phyloP scores from a whole-genome alignment of 2,797 vertebrate genomes.

The Sebastes kiyomatsui region DNA sequence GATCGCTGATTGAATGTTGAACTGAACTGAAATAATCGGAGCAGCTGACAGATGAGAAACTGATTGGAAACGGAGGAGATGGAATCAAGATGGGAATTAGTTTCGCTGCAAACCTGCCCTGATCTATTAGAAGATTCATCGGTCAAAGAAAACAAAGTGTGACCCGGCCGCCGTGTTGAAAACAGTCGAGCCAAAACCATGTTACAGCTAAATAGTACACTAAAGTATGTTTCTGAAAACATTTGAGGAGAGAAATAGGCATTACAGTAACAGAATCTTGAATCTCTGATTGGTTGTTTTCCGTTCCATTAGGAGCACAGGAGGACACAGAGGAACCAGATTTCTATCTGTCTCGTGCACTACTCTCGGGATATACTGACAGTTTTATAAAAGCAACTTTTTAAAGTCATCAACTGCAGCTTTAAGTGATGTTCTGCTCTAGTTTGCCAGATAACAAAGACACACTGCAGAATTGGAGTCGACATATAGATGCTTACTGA shows the following conservation, averaged over 20 bases:
- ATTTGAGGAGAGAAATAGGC: too few species aligned
- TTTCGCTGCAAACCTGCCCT: background rate
- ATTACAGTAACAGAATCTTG: too few species aligned
- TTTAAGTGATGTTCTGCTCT: background rate
- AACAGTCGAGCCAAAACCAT: too few species aligned
- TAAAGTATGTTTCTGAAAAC: too few species aligned
- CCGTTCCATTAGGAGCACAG: too few species aligned
- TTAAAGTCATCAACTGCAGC: background rate
- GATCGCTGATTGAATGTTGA: background rate
- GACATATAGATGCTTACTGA: slow-evolving; percentile 37
- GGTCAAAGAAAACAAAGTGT: background rate
- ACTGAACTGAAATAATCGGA: background rate
- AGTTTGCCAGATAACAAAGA: background rate
- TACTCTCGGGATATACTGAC: background rate
- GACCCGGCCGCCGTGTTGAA: too few species aligned
- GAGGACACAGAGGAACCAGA: background rate
- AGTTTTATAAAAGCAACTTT: background rate
- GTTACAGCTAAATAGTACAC: too few species aligned
- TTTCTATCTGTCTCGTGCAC: background rate
- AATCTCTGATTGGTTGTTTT: too few species aligned
- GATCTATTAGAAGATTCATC: background rate
- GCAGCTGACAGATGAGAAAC: slow-evolving; percentile 4
- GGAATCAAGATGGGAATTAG: background rate
- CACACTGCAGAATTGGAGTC: background rate
- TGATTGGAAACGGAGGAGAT: slow-evolving; percentile 9